Percentiles rank a stretch among this genome's conserved stretches.
These are phyloP conservation scores for Zaprionus lachaisei DNA, from an alignment of 1,140 invertebrate species.

Conservation along the genomic window DNA sequence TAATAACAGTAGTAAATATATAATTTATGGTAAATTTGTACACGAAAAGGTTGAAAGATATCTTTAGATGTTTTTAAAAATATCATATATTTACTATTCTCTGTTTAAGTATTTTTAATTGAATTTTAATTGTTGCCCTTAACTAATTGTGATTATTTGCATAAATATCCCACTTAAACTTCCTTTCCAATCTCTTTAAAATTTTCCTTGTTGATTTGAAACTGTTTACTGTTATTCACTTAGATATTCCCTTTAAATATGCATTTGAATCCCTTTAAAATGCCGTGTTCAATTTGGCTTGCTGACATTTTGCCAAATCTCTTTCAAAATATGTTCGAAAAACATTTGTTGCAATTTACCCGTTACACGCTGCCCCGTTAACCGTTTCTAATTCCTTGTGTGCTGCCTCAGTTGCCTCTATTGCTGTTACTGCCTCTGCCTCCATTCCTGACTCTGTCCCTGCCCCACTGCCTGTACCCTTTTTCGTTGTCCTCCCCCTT, in stretches of 20 bases:
- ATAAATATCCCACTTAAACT: background rate
- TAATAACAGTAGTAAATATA: no score
- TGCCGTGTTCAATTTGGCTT: background rate
- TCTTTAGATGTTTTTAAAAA: no score
- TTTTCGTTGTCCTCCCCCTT: background rate
- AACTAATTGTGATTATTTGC: background rate
- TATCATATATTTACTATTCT: no score
- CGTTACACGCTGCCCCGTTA: background rate
- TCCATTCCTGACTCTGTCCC: no score
- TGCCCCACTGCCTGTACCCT: no score
- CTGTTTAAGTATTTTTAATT: no score
- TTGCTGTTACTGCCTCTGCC: background rate
- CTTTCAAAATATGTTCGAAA: background rate
- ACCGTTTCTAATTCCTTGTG: slow-evolving; percentile 6
- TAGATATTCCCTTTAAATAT: background rate
- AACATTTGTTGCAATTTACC: slow-evolving; percentile 1
- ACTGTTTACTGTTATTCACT: background rate
- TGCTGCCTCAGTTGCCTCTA: background rate
- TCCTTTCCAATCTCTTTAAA: background rate
- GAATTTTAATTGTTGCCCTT: no score
- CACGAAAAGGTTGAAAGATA: no score
- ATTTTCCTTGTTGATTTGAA: background rate
- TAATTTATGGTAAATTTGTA: no score
- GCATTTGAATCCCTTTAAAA: background rate
- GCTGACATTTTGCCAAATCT: background rate